Evolutionary conservation across 2,797 vertebrate species (phyloP), one percentile per base, ranked within the genome.

Genomic region (Chiroxiphia lanceolata): DNA sequence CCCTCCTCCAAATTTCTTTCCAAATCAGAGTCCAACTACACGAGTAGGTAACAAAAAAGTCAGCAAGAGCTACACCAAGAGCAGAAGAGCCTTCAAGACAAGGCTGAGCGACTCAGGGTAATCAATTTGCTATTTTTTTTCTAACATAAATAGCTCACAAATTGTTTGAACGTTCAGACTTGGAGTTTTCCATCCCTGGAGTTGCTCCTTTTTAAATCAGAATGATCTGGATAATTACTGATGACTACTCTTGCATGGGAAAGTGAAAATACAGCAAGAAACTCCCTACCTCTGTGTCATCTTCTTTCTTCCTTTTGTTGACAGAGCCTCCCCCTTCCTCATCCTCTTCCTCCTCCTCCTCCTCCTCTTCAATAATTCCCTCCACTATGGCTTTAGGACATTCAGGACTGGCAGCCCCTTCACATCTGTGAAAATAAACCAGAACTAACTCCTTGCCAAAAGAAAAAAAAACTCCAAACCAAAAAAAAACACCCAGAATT

Each of bases 231-330:
- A 13, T 51, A 84, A 60, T 27, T n/a, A 19, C 4, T 9, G 45
- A 72, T 23, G 22, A n/a, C 67, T 79, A 26, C 51, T 70, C 36
- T 54, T 27, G 53, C n/a, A 82, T 33, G 48, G 65, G 15, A 88
- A 81, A 44, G 31, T 56, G 77, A 54, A 92, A 51, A 71, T 11
- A 51, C 77, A 90, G 47, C 36, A 36, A 47, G 19, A 5, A 91
- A 36, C 3, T 84, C 26, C 81, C 50, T 61, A 99, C 99, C 98
- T 99, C 99, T 83, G 98, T 98, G 87, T 99, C 99, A 72, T 99
- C 99, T 95, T 99, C 99, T 83, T 99, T 99, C 98, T 99, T 99
- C 86, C 98, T 98, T 97, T 99, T 99, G 93, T 99, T 98, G 90
- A 99, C 98, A 29, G 98, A 98, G 85, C 99, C 98, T 80, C 98